These are phyloP conservation scores for Gobio occitaniae DNA, from an alignment of 2,797 vertebrate species.

Conservation along the genomic window DNA sequence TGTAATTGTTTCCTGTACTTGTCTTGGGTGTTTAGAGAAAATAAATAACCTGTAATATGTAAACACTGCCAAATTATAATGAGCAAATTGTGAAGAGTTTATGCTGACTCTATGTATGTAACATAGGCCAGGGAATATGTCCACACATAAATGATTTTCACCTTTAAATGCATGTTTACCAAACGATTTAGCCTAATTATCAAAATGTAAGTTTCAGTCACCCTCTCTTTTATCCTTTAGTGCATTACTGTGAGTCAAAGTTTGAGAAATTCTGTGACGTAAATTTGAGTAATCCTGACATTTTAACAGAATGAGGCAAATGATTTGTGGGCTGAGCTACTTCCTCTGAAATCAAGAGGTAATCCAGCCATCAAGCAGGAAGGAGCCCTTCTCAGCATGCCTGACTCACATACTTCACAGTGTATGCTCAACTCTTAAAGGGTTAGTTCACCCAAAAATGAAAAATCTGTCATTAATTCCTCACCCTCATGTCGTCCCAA, in stretches of 20 bases:
- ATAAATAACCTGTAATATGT: constrained; percentile 11
- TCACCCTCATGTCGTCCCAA: too few relatives aligned
- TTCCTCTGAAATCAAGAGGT: constrained; percentile 26
- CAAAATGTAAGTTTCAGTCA: not conserved
- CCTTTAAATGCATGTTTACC: constrained; percentile 18
- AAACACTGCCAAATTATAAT: constrained; percentile 19
- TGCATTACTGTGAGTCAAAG: not conserved
- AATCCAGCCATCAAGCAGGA: constrained; percentile 36
- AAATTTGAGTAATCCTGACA: constrained; percentile 25
- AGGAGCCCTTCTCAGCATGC: constrained; percentile 2
- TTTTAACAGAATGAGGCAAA: constrained; percentile 8
- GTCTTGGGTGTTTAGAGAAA: constrained; percentile 5
- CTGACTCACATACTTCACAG: not conserved
- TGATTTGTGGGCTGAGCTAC: not conserved
- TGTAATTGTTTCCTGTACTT: not conserved
- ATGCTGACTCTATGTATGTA: not conserved
- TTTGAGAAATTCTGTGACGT: not conserved
- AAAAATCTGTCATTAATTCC: too few relatives aligned
- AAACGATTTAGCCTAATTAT: not conserved
- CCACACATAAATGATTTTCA: not conserved
- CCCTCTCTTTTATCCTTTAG: not conserved
- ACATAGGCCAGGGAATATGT: not conserved
- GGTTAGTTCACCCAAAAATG: too few relatives aligned
- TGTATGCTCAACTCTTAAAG: not conserved
- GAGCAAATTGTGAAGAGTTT: constrained; percentile 4